phyloP scores from a whole-genome alignment of 35 echinoderm and acorn worm species.

The Heliocidaris tuberculata region DNA sequence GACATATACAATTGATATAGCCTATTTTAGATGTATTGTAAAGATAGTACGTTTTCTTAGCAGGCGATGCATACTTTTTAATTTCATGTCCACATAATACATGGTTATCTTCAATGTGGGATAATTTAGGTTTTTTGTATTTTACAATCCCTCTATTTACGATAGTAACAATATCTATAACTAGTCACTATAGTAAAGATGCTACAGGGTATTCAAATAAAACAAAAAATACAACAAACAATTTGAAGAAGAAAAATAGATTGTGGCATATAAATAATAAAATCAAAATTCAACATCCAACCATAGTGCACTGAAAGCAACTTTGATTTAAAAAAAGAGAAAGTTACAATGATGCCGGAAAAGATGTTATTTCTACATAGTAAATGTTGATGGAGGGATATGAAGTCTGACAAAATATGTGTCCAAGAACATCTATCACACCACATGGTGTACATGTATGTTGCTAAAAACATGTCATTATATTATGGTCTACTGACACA shows the following conservation, averaged over 20 bases:
- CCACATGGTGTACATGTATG: neutral
- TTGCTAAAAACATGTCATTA: neutral
- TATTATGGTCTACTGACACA: neutral
- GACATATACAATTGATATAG: slow-evolving; percentile 54
- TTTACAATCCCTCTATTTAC: neutral
- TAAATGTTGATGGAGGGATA: neutral
- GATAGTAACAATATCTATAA: neutral
- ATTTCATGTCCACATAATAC: slow-evolving; percentile 4
- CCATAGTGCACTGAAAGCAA: neutral
- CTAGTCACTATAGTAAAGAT: slow-evolving; percentile 8
- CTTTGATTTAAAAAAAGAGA: neutral
- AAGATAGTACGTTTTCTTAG: slow-evolving; percentile 34
- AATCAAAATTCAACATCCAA: neutral
- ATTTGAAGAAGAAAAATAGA: neutral
- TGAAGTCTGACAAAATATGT: neutral
- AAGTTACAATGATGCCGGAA: neutral
- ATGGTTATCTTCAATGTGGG: neutral
- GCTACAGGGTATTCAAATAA: neutral
- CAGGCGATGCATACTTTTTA: neutral
- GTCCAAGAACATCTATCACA: neutral
- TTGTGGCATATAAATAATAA: neutral
- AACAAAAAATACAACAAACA: neutral
- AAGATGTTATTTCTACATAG: neutral
- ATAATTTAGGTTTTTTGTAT: neutral
- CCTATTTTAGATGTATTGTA: slow-evolving; percentile 26